A percentile compares a stretch with the other conserved stretches of the same genome.
These are phyloP conservation scores for Standfussiana lucernea DNA, from an alignment of 2,888 invertebrate species.

Conservation along the genomic window DNA sequence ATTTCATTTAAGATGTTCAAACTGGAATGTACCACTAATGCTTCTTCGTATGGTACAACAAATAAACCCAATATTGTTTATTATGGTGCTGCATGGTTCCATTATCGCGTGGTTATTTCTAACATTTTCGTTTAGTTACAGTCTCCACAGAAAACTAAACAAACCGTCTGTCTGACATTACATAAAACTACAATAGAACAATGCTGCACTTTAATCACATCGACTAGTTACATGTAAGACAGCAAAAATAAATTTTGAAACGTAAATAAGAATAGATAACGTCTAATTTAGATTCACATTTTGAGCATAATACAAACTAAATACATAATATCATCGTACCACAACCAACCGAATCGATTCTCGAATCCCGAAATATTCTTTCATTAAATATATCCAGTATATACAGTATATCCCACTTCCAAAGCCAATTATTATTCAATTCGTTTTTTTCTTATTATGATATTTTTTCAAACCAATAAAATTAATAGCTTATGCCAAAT, in stretches of 20 bases:
- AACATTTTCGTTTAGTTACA: neutral
- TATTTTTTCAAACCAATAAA: slow-evolving; percentile 2
- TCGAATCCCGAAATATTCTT: slow-evolving; percentile 5
- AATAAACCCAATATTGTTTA: slow-evolving; percentile 37
- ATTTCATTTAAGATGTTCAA: slow-evolving; percentile 45
- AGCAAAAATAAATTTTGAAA: slow-evolving; percentile 13
- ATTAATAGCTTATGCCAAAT: neutral
- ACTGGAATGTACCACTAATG: slow-evolving; percentile 30
- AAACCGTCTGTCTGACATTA: neutral
- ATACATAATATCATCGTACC: slow-evolving; percentile 23
- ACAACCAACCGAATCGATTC: slow-evolving; percentile 48
- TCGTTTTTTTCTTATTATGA: neutral
- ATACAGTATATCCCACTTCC: slow-evolving; percentile 5
- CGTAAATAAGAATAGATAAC: slow-evolving; percentile 21
- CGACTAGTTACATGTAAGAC: slow-evolving; percentile 23
- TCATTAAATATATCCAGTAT: slow-evolving; percentile 15
- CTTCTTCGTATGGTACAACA: slow-evolving; percentile 19
- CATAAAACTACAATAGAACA: neutral
- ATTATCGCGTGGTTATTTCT: neutral
- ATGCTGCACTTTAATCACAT: neutral
- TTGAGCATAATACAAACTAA: slow-evolving; percentile 52
- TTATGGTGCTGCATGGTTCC: neutral
- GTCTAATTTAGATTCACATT: slow-evolving; percentile 42
- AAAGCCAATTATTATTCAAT: slow-evolving; percentile 12
- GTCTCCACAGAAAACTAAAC: neutral